Percentiles rank a stretch among this genome's conserved stretches.
These are phyloP conservation scores for Drosophila sturtevanti DNA, from an alignment of 1,140 invertebrate species.

Conservation along the genomic window DNA sequence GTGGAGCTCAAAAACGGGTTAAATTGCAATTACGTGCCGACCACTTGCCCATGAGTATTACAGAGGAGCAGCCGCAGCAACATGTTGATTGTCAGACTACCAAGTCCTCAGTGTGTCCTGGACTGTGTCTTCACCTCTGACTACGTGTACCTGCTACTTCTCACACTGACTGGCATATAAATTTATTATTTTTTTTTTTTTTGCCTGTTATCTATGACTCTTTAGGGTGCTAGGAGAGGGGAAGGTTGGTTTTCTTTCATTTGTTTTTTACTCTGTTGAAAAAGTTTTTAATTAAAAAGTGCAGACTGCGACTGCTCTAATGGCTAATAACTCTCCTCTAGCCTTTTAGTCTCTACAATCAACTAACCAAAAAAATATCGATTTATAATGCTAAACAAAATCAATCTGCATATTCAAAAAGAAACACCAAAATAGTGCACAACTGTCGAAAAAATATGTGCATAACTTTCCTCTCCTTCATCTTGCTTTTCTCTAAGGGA, in stretches of 20 bases:
- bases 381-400: conserved; percentile 26
- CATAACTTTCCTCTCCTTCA: conserved; percentile 39
- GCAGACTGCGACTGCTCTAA: conserved; percentile 20
- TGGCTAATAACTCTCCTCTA: conserved; percentile 7
- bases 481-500: conserved; percentile 17
- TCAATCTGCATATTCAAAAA: conserved; percentile 54
- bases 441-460: conserved; percentile 40
- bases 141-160: conserved; percentile 3
- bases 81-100: conserved; percentile 34
- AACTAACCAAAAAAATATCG: conserved; percentile 15
- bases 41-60: conserved; percentile 33
- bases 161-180: conserved; percentile 14
- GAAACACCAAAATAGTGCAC: conserved; percentile 8
- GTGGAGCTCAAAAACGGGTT: conserved; percentile 23
- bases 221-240: not conserved
- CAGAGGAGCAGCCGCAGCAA: conserved; percentile 1
- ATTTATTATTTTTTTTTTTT: conserved; percentile 23
- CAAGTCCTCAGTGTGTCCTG: conserved; percentile 2
- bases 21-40: conserved; percentile 50
- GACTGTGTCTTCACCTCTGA: conserved; percentile 8
- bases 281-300: conserved; percentile 54
- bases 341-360: not conserved
- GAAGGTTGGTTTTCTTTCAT: not conserved
- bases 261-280: not conserved
- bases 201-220: conserved; percentile 31